Conservation (phyloP, 2,888 invertebrate species). For the Microplitis manilae region DNA sequence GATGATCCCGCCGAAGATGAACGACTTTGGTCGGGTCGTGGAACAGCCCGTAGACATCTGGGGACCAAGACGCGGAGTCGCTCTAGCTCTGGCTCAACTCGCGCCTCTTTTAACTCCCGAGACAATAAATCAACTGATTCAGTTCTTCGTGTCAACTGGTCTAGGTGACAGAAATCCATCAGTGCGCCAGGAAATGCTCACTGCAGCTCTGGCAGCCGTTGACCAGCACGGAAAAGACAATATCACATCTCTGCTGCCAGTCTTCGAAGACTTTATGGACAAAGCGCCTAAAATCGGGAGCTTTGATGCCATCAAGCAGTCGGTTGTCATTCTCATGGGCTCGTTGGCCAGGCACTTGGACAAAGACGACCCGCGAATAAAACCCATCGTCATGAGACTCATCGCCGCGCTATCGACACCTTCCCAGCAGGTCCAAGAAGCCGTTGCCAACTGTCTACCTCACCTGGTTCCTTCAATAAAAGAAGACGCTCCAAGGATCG, state of each 20-base stretch:
- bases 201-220: slow-evolving; percentile 92
- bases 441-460: slow-evolving; percentile 96
- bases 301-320: slow-evolving; percentile 94
- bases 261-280: slow-evolving; percentile 94
- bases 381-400: slow-evolving; percentile 93
- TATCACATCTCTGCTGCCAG: slow-evolving; percentile 81
- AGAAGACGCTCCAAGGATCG: slow-evolving; percentile 89
- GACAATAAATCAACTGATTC: slow-evolving; percentile 80
- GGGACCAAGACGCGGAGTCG: slow-evolving; percentile 91
- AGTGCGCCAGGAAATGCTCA: slow-evolving; percentile 92
- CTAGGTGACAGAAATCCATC: slow-evolving; percentile 88
- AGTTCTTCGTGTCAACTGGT: slow-evolving; percentile 89
- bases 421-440: slow-evolving; percentile 97
- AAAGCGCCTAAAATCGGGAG: slow-evolving; percentile 92
- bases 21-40: slow-evolving; percentile 92
- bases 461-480: slow-evolving; percentile 94
- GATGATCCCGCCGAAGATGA: slow-evolving; percentile 87
- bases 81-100: slow-evolving; percentile 84
- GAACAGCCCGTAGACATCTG: slow-evolving; percentile 91
- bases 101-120: slow-evolving; percentile 82
- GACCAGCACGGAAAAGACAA: slow-evolving; percentile 92
- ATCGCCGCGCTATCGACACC: slow-evolving; percentile 95
- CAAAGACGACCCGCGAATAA: slow-evolving; percentile 89
- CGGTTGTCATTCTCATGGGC: slow-evolving; percentile 97
- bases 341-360: slow-evolving; percentile 96